These are phyloP conservation scores for Onychostoma macrolepis DNA, from an alignment of 2,113 vertebrate species.

Conservation along the genomic window DNA sequence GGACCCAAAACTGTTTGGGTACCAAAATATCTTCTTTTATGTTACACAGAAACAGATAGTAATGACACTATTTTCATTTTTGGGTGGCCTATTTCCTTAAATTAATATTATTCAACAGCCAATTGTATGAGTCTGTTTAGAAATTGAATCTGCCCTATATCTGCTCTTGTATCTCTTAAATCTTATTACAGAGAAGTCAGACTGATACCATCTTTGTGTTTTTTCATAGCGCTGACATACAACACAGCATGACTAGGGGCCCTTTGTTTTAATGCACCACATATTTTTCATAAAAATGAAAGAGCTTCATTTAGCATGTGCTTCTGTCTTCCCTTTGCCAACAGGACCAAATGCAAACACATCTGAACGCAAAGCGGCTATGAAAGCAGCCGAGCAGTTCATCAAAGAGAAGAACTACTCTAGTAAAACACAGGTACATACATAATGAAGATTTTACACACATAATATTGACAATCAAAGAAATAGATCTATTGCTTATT, in stretches of 20 bases:
- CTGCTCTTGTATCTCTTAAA: background rate
- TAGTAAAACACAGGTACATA: conserved; percentile 67
- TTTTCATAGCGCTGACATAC: background rate
- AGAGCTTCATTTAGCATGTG: background rate
- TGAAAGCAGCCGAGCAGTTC: conserved; percentile 67
- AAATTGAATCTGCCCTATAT: background rate
- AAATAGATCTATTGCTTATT: background rate
- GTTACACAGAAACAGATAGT: too few species aligned
- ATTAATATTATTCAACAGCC: background rate
- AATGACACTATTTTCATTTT: too few species aligned
- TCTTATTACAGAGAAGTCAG: background rate
- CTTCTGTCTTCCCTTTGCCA: conserved; percentile 19
- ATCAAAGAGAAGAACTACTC: conserved; percentile 72
- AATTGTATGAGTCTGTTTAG: background rate
- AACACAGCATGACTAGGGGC: background rate
- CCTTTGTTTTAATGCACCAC: background rate
- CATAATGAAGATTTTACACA: background rate
- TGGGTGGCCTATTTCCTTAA: background rate
- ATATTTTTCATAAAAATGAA: conserved; percentile 30
- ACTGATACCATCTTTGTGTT: background rate
- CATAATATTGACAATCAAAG: background rate
- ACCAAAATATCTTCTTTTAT: too few species aligned
- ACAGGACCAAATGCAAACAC: conserved; percentile 67
- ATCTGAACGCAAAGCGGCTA: conserved; percentile 69
- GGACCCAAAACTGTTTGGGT: background rate